Base-by-base conservation (phyloP, 2,797 vertebrate genomes). In the Chrysocyon brachyurus region DNA sequence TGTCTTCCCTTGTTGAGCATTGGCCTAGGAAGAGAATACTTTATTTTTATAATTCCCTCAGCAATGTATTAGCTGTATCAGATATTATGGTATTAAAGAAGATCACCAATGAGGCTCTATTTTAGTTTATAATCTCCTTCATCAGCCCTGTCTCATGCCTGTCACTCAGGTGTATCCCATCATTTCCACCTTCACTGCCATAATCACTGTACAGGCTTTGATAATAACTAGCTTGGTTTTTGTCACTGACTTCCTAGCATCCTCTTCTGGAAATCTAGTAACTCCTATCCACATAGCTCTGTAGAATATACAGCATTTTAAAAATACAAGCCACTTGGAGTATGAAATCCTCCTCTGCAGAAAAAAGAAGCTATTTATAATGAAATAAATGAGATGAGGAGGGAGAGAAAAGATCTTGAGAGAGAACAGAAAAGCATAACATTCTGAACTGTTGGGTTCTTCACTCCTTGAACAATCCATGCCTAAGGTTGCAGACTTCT, bases 331-430 rank as follows among this genome's bases (percentile, higher is more conserved):
- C 36, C 59, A 19, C 7, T 72, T 82, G 52, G 24, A 31, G 14
- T 70, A 5, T 84, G 66, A 94, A 90, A 49, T 87, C 28, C 5
- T 96, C 36, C 9, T 94, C 28, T 81, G 11, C 64, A n/a, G 81
- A 57, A 59, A 77, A 26, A 75, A 2, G 56, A 22, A 91, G 88
- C 72, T 85, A 93, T 79, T 96, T 88, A 24, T 64, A 87, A 36
- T 70, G 36, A 85, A 91, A 79, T 57, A 21, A 84, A n/a, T 28
- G 33, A 68, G 17, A 33, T 46, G 57, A 12, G 2, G 57, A 46
- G 9, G 46, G 92, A 64, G 64, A 92, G 75, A 54, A 87, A 57
- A 87, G 68, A 52, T 17, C 26, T 87, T 79, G 63, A 87, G 84
- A 77, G n/a, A 52, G 82, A 82, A 92, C 12, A 56, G 79, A 81